Conservation (phyloP, 1,140 invertebrate genomes). For the Goniozus legneri region DNA sequence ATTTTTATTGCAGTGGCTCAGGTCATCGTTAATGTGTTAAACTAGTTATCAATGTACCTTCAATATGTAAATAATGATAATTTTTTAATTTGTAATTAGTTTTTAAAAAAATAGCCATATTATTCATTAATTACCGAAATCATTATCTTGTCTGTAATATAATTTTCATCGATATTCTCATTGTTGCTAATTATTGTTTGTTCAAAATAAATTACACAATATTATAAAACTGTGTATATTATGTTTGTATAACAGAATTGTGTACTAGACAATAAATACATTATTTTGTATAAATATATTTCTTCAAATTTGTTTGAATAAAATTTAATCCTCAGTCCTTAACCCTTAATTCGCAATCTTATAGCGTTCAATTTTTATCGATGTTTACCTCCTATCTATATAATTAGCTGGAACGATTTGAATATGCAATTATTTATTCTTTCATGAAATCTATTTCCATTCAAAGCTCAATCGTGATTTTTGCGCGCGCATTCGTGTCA, state of each 20-base stretch:
- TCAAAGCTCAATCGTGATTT: too few relatives aligned
- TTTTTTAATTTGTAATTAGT: slow-evolving; percentile 14
- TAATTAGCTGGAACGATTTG: too few relatives aligned
- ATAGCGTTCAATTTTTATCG: too few relatives aligned
- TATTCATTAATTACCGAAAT: slow-evolving; percentile 32
- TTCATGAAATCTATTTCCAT: too few relatives aligned
- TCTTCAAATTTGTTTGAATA: not conserved
- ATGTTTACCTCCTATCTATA: too few relatives aligned
- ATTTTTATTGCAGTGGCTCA: slow-evolving; percentile 67
- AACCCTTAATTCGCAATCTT: too few relatives aligned
- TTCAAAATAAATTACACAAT: slow-evolving; percentile 18
- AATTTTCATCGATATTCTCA: slow-evolving; percentile 22
- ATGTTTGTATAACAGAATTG: slow-evolving; percentile 29
- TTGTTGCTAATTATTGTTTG: slow-evolving; percentile 20
- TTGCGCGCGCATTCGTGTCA: too few relatives aligned
- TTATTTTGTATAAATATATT: slow-evolving; percentile 33
- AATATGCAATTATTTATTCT: too few relatives aligned
- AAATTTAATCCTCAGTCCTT: too few relatives aligned
- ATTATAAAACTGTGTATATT: slow-evolving; percentile 32
- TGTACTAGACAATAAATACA: slow-evolving; percentile 35
- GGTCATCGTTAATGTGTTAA: slow-evolving; percentile 71
- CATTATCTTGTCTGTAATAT: slow-evolving; percentile 36
- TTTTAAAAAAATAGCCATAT: slow-evolving; percentile 42
- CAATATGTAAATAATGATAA: slow-evolving; percentile 43
- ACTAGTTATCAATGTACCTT: slow-evolving; percentile 23